Percentiles rank a stretch among this genome's conserved stretches.
phyloP scores from a whole-genome alignment of 2,888 invertebrate species.

The Drosophila macrothrix region DNA sequence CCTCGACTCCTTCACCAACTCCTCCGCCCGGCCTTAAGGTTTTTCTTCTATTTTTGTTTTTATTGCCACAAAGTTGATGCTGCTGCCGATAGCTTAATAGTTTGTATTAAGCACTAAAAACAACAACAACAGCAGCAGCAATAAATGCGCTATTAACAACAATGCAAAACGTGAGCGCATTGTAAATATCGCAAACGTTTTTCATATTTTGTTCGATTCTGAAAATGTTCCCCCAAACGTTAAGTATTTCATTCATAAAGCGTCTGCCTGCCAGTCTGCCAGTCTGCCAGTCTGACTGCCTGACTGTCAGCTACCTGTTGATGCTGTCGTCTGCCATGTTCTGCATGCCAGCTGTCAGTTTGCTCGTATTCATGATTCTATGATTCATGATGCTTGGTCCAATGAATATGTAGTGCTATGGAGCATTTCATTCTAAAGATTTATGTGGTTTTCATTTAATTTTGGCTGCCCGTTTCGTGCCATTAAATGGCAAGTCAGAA shows the following conservation, averaged over 20 bases:
- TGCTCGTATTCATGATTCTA: constrained; percentile 19
- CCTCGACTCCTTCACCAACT: neutral
- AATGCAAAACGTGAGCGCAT: constrained; percentile 50
- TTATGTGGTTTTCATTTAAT: neutral
- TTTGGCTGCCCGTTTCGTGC: constrained; percentile 1
- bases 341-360: constrained; percentile 38
- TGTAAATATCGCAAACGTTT: constrained; percentile 40
- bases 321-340: constrained; percentile 47
- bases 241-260: constrained; percentile 53
- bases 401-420: constrained; percentile 2
- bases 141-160: constrained; percentile 1
- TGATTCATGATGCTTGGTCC: constrained; percentile 33
- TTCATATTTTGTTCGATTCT: constrained; percentile 11
- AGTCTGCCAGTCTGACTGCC: neutral
- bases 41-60: neutral
- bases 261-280: neutral
- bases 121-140: constrained; percentile 19
- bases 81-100: constrained; percentile 48
- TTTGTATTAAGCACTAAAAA: constrained; percentile 36
- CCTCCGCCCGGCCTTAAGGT: neutral
- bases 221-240: constrained; percentile 3
- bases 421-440: constrained; percentile 4
- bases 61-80: constrained; percentile 15
- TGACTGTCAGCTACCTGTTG: constrained; percentile 14
- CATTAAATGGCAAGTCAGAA: constrained; percentile 3